A percentile compares a stretch with the other conserved stretches of the same genome.
These are phyloP conservation scores for Margaritifera margaritifera DNA, from an alignment of 2,888 invertebrate genomes.

Conservation along the genomic window DNA sequence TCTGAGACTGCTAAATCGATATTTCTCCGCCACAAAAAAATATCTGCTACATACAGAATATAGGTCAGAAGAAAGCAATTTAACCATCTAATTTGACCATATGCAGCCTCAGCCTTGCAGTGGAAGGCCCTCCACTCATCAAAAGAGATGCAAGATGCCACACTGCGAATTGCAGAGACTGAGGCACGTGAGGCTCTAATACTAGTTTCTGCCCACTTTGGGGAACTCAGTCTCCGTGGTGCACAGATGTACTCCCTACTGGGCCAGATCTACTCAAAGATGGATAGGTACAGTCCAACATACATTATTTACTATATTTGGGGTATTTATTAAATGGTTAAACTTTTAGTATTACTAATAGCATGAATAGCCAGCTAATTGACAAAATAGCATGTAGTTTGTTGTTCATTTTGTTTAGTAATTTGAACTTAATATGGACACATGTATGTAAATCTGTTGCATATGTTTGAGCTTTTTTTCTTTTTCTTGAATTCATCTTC, in stretches of 20 bases:
- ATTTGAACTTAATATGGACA: too few relatives aligned
- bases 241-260: constrained; percentile 59
- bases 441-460: too few relatives aligned
- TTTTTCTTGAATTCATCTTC: too few relatives aligned
- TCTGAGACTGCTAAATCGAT: background rate
- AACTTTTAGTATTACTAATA: too few relatives aligned
- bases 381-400: too few relatives aligned
- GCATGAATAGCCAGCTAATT: too few relatives aligned
- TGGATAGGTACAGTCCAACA: constrained; percentile 47
- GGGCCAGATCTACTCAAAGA: constrained; percentile 65
- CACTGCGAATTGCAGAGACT: constrained; percentile 56
- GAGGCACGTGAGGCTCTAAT: constrained; percentile 57
- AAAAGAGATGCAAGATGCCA: constrained; percentile 51
- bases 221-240: constrained; percentile 59
- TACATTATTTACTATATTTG: too few relatives aligned
- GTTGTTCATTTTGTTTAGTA: too few relatives aligned
- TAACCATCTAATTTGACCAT: background rate
- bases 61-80: background rate
- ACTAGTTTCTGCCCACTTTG: constrained; percentile 51
- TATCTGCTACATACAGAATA: constrained; percentile 6
- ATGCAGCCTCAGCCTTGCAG: constrained; percentile 59
- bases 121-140: constrained; percentile 60
- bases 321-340: too few relatives aligned
- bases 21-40: background rate
- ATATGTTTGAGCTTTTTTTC: too few relatives aligned